Evolutionary conservation across 2,888 invertebrate genomes (phyloP), one percentile per base, ranked within the genome.

Genomic region (Epinotia bilunana): DNA sequence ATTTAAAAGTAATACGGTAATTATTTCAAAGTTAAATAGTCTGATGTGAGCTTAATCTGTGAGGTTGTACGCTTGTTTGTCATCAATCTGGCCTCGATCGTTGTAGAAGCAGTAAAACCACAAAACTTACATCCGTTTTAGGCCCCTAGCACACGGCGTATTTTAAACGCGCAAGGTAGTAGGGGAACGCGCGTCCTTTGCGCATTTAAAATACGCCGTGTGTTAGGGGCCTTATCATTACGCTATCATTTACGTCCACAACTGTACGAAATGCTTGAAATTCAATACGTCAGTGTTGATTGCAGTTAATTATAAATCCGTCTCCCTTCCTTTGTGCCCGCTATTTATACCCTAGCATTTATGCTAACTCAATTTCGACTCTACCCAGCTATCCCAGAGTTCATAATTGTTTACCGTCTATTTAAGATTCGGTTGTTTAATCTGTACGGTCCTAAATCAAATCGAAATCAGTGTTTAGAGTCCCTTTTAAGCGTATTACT

Each of bases 251-350:
- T 88, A 76, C 83, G 79, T 74, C 55, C 79, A 63, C 79, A 80
- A 88, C 80, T 86, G 90, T 92, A 88, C 90, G 78, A 79, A 87
- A 90, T 91, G 86, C 88, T 86, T 84, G 93, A 93, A 93, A 93
- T 93, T 91, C 92, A 91, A 93, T 94, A 91, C 91, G 91, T 91
- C 91, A 92, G 93, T 91, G 92, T 93, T 93, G 93, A 94, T 94
- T 93, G 92, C 93, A 93, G 93, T 93, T 93, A 93, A 94, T 94
- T 94, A 93, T 94, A 93, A 91, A 92, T 90, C 86, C 91, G 90
- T 91, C 91, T 85, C 92, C 91, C 91, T 91, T 88, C 88, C 86
- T 91, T 93, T 91, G 93, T 91, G 87, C 82, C 78, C 80, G 86
- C 90, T 93, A 92, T 92, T 91, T 91, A 87, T 83, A 86, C 78